A percentile compares a stretch with the other conserved stretches of the same genome.
These are phyloP conservation scores for Oscheius onirici DNA, from an alignment of 2,888 invertebrate species.

Conservation along the genomic window DNA sequence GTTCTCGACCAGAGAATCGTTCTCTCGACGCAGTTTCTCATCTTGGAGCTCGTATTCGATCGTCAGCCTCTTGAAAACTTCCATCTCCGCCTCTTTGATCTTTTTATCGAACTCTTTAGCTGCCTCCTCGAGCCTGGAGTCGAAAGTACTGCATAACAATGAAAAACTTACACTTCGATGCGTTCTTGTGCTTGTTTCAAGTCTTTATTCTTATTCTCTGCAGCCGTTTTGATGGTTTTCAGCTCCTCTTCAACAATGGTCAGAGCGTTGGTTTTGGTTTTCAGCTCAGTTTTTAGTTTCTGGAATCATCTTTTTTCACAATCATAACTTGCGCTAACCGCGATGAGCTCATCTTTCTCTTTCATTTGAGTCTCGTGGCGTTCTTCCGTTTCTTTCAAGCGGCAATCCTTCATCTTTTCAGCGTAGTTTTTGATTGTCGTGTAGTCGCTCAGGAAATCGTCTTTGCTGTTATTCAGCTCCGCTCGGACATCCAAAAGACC, in stretches of 20 bases:
- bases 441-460: conserved; percentile 34
- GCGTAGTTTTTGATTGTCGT: conserved; percentile 10
- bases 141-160: background rate
- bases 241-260: conserved; percentile 30
- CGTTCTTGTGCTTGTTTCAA: background rate
- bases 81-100: conserved; percentile 38
- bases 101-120: conserved; percentile 5
- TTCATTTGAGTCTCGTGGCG: conserved; percentile 1
- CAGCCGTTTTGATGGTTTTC: background rate
- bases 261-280: background rate
- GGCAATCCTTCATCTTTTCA: background rate
- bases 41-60: conserved; percentile 53
- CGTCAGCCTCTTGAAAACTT: conserved; percentile 50
- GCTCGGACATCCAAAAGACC: conserved; percentile 37
- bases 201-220: conserved; percentile 1
- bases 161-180: conserved; percentile 16
- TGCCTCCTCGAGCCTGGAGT: conserved; percentile 31
- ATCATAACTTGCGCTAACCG: conserved; percentile 6
- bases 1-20: conserved; percentile 37
- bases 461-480: conserved; percentile 30
- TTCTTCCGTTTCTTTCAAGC: conserved; percentile 3
- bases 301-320: background rate
- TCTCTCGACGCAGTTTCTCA: conserved; percentile 41
- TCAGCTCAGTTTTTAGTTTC: conserved; percentile 7
- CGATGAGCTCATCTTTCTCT: conserved; percentile 25